Percentiles rank a stretch among this genome's conserved stretches.
phyloP scores from a whole-genome alignment of 2,113 vertebrate genomes.

The Austrofundulus limnaeus region DNA sequence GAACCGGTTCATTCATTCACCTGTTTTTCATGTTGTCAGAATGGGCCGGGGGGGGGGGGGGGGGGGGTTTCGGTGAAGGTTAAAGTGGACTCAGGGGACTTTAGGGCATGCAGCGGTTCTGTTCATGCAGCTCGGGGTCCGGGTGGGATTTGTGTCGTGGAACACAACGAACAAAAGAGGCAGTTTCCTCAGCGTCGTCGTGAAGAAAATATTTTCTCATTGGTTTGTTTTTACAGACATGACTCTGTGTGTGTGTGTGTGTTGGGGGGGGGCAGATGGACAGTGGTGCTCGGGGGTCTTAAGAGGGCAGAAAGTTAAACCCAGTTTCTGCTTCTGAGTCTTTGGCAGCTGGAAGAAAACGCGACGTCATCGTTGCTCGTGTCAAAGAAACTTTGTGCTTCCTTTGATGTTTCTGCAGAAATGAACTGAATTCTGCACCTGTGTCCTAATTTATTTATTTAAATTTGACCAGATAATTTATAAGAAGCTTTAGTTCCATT shows the following conservation, averaged over 20 bases:
- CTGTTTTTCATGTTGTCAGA: conserved; percentile 54
- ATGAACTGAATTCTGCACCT: too few species aligned
- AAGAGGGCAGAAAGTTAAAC: too few species aligned
- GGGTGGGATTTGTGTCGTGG: conserved; percentile 9
- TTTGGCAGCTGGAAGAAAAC: conserved; percentile 9
- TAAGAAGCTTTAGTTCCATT: too few species aligned
- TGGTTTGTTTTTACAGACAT: not conserved
- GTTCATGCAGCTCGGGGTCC: conserved; percentile 64
- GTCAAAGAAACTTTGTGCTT: too few species aligned
- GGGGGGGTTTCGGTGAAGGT: conserved; percentile 68
- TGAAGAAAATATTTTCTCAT: conserved; percentile 2
- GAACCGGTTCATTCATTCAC: conserved; percentile 59
- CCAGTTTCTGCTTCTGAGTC: not conserved
- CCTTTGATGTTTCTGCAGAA: too few species aligned
- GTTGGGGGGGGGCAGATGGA: conserved; percentile 30
- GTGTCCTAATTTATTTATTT: too few species aligned
- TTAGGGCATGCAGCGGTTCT: conserved; percentile 62
- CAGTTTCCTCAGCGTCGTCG: conserved; percentile 30
- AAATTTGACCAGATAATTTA: too few species aligned
- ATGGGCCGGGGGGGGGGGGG: conserved; percentile 30
- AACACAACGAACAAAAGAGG: conserved; percentile 26
- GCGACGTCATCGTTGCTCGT: not conserved
- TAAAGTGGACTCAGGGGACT: conserved; percentile 53
- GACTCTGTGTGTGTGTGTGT: conserved; percentile 23
- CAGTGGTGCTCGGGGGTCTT: conserved; percentile 60